Conservation (phyloP, 2,888 invertebrate genomes). For the Chesias legatella region DNA sequence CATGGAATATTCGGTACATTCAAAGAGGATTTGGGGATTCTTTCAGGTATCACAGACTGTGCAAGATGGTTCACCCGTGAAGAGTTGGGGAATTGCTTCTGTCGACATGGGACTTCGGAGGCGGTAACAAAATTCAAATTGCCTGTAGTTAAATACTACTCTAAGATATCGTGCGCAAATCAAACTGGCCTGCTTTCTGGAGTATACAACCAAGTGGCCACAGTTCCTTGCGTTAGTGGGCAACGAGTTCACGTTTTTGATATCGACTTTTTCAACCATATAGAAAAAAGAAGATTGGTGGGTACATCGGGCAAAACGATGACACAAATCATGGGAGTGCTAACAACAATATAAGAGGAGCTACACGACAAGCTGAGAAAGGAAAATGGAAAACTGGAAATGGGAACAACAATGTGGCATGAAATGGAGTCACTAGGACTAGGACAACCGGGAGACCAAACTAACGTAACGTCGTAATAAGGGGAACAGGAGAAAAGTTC, state of each 20-base stretch:
- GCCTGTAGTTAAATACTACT: conserved; percentile 15
- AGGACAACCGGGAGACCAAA: neutral
- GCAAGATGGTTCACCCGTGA: neutral
- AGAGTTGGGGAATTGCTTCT: no score
- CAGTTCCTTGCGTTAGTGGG: conserved; percentile 28
- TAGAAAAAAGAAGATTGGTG: conserved; percentile 6
- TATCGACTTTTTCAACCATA: conserved; percentile 9
- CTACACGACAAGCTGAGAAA: neutral
- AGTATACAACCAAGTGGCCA: no score
- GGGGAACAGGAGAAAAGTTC: no score
- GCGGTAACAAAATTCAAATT: no score
- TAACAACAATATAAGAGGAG: conserved; percentile 11
- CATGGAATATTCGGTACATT: conserved; percentile 4
- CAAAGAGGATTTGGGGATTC: neutral
- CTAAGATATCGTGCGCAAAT: conserved; percentile 30
- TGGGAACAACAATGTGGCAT: conserved; percentile 1
- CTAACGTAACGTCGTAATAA: neutral
- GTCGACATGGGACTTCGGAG: no score
- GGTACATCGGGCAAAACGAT: conserved; percentile 5
- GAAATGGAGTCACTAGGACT: neutral
- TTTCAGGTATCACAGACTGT: neutral
- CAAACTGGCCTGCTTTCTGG: no score
- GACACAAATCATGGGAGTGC: conserved; percentile 5
- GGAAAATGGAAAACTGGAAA: conserved; percentile 1
- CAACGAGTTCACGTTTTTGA: conserved; percentile 17